These are phyloP conservation scores for Andrena minutula DNA, from an alignment of 2,888 invertebrate species.

Conservation along the genomic window DNA sequence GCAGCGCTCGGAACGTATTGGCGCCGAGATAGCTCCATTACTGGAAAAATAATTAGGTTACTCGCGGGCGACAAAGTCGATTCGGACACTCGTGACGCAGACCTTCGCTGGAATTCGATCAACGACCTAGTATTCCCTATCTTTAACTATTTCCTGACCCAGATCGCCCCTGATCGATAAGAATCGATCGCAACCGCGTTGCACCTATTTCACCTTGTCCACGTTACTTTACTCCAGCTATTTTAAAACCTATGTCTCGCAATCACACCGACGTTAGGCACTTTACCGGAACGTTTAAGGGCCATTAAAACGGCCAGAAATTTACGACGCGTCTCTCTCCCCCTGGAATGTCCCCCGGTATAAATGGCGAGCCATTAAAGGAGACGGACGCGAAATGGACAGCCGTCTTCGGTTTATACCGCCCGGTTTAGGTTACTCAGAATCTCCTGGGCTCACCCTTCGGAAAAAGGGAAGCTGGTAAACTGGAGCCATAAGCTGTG, in stretches of 20 bases:
- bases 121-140: conserved; percentile 69
- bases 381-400: conserved; percentile 14
- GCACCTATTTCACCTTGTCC: not conserved
- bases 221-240: conserved; percentile 4
- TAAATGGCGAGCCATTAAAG: conserved; percentile 47
- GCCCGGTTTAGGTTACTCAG: conserved; percentile 2
- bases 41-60: conserved; percentile 73
- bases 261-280: not conserved
- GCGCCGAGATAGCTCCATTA: conserved; percentile 49
- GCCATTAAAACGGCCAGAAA: conserved; percentile 44
- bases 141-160: conserved; percentile 64
- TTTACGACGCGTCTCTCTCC: conserved; percentile 22
- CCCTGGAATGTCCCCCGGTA: conserved; percentile 4
- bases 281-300: conserved; percentile 10
- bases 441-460: not conserved
- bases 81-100: conserved; percentile 23
- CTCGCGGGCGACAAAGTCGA: conserved; percentile 57
- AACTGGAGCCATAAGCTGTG: not conserved
- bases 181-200: conserved; percentile 24
- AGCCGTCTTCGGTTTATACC: conserved; percentile 21
- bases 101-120: conserved; percentile 60
- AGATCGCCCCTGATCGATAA: conserved; percentile 27
- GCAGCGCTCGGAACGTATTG: conserved; percentile 12
- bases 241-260: not conserved
- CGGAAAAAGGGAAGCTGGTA: not conserved